These are phyloP conservation scores for Leptonema lineaticorne DNA, from an alignment of 1,140 invertebrate genomes.

Conservation along the genomic window DNA sequence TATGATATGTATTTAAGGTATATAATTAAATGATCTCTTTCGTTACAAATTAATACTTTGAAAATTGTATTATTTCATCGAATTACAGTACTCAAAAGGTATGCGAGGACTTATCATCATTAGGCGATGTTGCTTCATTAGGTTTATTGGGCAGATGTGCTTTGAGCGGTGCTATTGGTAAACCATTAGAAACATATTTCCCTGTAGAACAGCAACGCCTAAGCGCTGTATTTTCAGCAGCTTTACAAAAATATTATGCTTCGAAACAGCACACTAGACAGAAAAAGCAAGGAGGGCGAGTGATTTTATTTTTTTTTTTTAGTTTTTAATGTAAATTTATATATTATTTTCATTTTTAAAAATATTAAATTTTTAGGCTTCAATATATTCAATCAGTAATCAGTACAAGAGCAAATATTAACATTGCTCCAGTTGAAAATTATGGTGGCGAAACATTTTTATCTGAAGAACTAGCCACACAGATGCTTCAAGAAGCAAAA, in stretches of 20 bases:
- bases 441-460: conserved; percentile 97
- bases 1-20: conserved; percentile 87
- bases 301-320: no score
- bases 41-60: conserved; percentile 9
- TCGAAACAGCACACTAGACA: conserved; percentile 95
- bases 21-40: conserved; percentile 11
- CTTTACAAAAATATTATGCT: conserved; percentile 87
- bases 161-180: conserved; percentile 51
- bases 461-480: conserved; percentile 94
- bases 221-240: conserved; percentile 52
- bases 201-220: conserved; percentile 48
- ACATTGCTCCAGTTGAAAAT: conserved; percentile 91
- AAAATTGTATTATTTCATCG: conserved; percentile 5
- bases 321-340: no score
- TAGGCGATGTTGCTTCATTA: conserved; percentile 46
- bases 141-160: conserved; percentile 50
- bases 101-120: conserved; percentile 49
- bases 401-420: conserved; percentile 86
- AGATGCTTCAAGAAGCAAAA: conserved; percentile 89
- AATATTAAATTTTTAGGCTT: conserved; percentile 16
- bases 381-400: conserved; percentile 81
- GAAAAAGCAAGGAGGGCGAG: conserved; percentile 65
- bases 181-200: conserved; percentile 50
- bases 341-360: conserved; percentile 8
- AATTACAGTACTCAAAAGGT: conserved; percentile 49